Percentiles rank a stretch among this genome's conserved stretches.
These are phyloP conservation scores for Pachypanchax playfairii DNA, from an alignment of 2,113 vertebrate genomes.

Conservation along the genomic window DNA sequence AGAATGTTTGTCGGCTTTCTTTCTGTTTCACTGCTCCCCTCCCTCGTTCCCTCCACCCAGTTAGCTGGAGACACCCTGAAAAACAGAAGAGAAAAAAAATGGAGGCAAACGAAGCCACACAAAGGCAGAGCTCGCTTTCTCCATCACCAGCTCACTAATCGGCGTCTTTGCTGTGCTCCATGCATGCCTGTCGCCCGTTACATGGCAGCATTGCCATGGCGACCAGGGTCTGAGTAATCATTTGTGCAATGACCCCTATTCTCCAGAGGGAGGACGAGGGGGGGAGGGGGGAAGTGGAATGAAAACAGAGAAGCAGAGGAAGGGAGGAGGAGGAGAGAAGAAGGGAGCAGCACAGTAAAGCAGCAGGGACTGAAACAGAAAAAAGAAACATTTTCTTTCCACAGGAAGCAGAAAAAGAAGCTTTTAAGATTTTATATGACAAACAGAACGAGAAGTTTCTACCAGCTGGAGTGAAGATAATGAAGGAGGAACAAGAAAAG, in stretches of 20 bases:
- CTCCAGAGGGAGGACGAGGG: slow-evolving; percentile 83
- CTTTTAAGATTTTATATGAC: slow-evolving; percentile 47
- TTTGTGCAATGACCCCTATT: slow-evolving; percentile 98
- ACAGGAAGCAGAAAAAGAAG: slow-evolving; percentile 42
- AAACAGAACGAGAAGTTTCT: too few species aligned
- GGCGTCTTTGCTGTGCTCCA: slow-evolving; percentile 87
- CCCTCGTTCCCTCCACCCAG: slow-evolving; percentile 55
- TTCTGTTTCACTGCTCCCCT: slow-evolving; percentile 41
- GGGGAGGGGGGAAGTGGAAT: slow-evolving; percentile 51
- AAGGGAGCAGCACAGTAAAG: slow-evolving; percentile 63
- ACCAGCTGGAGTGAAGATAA: too few species aligned
- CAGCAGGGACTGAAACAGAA: slow-evolving; percentile 68
- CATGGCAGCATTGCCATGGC: slow-evolving; percentile 90
- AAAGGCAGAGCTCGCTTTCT: slow-evolving; percentile 82
- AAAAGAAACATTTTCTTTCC: slow-evolving; percentile 62
- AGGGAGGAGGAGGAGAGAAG: slow-evolving; percentile 26
- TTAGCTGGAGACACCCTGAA: slow-evolving; percentile 65
- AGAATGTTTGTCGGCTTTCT: too few species aligned
- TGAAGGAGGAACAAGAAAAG: too few species aligned
- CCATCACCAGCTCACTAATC: slow-evolving; percentile 86
- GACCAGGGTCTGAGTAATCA: slow-evolving; percentile 96
- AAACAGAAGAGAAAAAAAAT: slow-evolving; percentile 61
- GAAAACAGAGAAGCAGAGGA: slow-evolving; percentile 60
- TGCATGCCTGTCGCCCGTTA: slow-evolving; percentile 89
- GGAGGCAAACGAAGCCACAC: slow-evolving; percentile 69